phyloP scores from a whole-genome alignment of 2,888 invertebrate genomes.

The Stegophylla sp. region DNA sequence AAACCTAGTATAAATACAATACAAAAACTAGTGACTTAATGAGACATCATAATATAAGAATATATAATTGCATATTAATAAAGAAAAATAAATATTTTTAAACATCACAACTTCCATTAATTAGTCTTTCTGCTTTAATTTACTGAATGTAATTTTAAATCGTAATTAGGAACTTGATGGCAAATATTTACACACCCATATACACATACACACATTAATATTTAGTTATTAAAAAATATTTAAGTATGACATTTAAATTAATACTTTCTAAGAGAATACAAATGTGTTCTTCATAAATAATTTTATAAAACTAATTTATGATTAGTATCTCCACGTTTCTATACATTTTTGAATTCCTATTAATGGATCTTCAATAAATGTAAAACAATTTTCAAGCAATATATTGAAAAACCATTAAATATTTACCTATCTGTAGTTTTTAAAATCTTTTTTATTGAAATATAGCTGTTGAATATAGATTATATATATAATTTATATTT shows the following conservation, averaged over 20 bases:
- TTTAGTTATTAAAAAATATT: not conserved
- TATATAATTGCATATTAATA: not conserved
- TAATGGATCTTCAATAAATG: not conserved
- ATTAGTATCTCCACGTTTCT: no score
- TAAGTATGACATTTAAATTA: not conserved
- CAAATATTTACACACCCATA: no score
- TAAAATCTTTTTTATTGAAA: not conserved
- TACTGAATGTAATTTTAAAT: not conserved
- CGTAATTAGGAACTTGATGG: not conserved
- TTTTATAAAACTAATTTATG: not conserved
- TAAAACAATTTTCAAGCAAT: not conserved
- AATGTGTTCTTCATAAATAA: not conserved
- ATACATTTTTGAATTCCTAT: not conserved
- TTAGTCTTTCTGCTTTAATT: not conserved
- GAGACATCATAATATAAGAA: no score
- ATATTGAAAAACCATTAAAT: not conserved
- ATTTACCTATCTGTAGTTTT: not conserved
- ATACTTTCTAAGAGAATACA: not conserved
- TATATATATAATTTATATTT: not conserved
- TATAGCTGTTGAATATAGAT: not conserved
- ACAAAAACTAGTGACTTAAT: no score
- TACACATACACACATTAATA: not conserved
- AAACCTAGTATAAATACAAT: no score
- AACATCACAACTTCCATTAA: not conserved
- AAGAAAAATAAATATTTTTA: not conserved